Percentiles rank a stretch among this genome's conserved stretches.
These are phyloP conservation scores for Drosophila busckii DNA, from an alignment of 1,140 invertebrate species.

Conservation along the genomic window DNA sequence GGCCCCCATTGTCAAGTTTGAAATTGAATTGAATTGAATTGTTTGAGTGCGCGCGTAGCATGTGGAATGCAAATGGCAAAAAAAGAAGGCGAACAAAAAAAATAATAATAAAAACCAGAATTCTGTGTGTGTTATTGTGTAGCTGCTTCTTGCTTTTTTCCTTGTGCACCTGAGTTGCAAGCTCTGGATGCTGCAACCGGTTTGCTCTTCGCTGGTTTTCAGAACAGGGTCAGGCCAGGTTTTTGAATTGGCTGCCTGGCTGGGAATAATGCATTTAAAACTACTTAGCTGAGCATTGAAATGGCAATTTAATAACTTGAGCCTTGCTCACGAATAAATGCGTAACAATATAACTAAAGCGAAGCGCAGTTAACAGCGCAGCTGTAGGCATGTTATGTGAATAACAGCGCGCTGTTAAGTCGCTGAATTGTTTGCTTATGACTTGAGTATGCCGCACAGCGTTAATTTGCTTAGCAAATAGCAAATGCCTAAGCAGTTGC, in stretches of 20 bases:
- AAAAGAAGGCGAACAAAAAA: conserved; percentile 8
- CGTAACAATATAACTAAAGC: too few species aligned
- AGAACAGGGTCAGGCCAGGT: conserved; percentile 70
- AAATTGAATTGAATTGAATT: background rate
- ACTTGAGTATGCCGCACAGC: conserved; percentile 11
- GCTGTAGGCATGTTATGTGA: too few species aligned
- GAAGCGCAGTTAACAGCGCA: too few species aligned
- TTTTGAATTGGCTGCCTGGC: conserved; percentile 40
- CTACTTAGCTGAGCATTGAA: conserved; percentile 1
- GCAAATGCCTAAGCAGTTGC: conserved; percentile 46
- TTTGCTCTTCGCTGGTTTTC: conserved; percentile 30
- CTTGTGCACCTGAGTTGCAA: conserved; percentile 25
- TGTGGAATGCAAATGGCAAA: conserved; percentile 26
- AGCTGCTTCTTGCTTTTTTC: conserved; percentile 20
- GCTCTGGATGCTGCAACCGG: conserved; percentile 26
- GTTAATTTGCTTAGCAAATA: conserved; percentile 57
- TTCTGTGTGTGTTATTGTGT: conserved; percentile 1
- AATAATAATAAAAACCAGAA: conserved; percentile 10
- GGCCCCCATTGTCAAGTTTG: conserved; percentile 4
- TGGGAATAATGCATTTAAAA: conserved; percentile 29
- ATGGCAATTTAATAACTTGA: too few species aligned
- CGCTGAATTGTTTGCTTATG: background rate
- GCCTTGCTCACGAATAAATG: too few species aligned
- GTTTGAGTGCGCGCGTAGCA: too few species aligned
- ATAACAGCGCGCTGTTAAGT: background rate